Percentiles rank a stretch among this genome's conserved stretches.
These are phyloP conservation scores for Dicaeum eximium DNA, from an alignment of 2,113 vertebrate genomes.

Conservation along the genomic window DNA sequence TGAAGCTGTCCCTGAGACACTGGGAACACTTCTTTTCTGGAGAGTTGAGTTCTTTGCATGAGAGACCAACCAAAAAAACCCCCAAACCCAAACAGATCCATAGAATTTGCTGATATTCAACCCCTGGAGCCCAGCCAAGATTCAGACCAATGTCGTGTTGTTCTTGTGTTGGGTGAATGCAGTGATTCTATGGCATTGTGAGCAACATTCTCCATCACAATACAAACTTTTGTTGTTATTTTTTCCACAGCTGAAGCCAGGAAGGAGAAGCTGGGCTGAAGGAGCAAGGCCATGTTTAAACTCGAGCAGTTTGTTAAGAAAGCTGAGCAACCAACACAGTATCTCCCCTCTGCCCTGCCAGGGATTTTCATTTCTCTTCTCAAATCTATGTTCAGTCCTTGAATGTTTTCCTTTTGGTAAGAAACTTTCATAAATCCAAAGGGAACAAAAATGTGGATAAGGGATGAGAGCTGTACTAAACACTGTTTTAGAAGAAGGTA, in stretches of 20 bases:
- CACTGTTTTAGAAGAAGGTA: background rate
- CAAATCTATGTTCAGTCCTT: background rate
- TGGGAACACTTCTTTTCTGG: background rate
- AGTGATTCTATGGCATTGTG: background rate
- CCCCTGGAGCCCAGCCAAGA: background rate
- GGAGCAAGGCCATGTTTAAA: background rate
- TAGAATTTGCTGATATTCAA: background rate
- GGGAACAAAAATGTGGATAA: background rate
- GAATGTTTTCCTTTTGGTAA: background rate
- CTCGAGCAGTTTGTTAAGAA: background rate
- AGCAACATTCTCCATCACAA: background rate
- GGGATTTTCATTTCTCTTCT: background rate
- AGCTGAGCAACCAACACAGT: background rate
- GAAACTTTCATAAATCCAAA: background rate
- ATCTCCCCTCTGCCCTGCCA: background rate
- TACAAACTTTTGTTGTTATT: background rate
- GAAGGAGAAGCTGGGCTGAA: background rate
- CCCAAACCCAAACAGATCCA: background rate
- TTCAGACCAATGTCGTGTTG: background rate
- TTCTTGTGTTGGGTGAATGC: background rate
- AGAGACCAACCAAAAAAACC: background rate
- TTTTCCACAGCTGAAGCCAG: background rate
- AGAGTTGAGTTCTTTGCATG: background rate
- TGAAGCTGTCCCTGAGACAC: background rate
- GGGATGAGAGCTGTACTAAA: background rate